A percentile compares a stretch with the other conserved stretches of the same genome.
Conservation (phyloP, 2,797 vertebrate genomes). For the Ctenopoma kingsleyae region DNA sequence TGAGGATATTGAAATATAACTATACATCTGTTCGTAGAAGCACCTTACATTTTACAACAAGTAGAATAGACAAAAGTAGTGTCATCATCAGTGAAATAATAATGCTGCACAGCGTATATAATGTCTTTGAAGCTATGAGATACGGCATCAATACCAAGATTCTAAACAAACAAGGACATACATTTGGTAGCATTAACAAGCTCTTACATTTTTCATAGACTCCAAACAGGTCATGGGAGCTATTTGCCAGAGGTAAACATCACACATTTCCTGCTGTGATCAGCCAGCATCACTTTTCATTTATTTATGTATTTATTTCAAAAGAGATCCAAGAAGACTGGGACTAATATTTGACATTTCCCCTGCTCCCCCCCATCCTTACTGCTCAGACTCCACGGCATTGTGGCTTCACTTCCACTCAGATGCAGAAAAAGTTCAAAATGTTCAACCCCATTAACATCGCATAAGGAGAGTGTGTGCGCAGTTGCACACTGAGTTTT, state of each 20-base stretch:
- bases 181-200: constrained; percentile 50
- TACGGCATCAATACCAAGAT: constrained; percentile 25
- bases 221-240: constrained; percentile 54
- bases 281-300: constrained; percentile 41
- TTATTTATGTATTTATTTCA: constrained; percentile 41
- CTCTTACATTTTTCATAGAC: constrained; percentile 63
- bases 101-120: constrained; percentile 2
- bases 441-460: constrained; percentile 43
- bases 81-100: neutral
- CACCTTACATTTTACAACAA: constrained; percentile 3
- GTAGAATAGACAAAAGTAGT: neutral
- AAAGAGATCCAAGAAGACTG: constrained; percentile 37
- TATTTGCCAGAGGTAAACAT: constrained; percentile 61
- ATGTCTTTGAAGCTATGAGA: constrained; percentile 36
- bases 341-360: constrained; percentile 51
- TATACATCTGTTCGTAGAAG: constrained; percentile 2
- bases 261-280: constrained; percentile 39
- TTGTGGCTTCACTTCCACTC: constrained; percentile 22
- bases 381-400: neutral
- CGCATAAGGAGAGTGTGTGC: constrained; percentile 34
- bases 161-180: constrained; percentile 46
- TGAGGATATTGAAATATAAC: constrained; percentile 1
- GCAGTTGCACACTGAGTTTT: constrained; percentile 33
- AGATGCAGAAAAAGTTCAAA: constrained; percentile 28
- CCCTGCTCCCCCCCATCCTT: neutral